Conservation (phyloP, 2,797 vertebrate genomes). For the Chelon auratus region DNA sequence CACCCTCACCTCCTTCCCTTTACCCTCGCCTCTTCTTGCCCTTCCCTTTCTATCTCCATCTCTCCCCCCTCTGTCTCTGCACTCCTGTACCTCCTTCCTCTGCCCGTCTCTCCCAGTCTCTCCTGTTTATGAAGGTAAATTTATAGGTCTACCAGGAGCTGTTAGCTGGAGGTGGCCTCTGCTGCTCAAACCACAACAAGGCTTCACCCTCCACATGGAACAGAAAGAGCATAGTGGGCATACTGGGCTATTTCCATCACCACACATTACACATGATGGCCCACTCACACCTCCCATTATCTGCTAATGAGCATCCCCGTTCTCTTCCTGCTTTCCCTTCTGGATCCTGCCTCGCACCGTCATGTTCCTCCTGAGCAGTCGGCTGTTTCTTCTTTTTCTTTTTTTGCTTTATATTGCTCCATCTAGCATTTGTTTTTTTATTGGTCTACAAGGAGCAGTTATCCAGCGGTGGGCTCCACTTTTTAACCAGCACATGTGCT, state of each 20-base stretch:
- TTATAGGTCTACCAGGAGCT: slow-evolving; percentile 85
- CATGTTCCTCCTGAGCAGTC: slow-evolving; percentile 55
- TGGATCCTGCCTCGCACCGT: slow-evolving; percentile 32
- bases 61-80: slow-evolving; percentile 30
- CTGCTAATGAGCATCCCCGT: slow-evolving; percentile 70
- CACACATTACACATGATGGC: slow-evolving; percentile 57
- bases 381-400: slow-evolving; percentile 29
- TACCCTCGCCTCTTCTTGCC: slow-evolving; percentile 37
- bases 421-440: slow-evolving; percentile 82
- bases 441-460: slow-evolving; percentile 80
- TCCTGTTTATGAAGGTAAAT: slow-evolving; percentile 86
- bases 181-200: slow-evolving; percentile 79
- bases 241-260: slow-evolving; percentile 66
- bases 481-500: slow-evolving; percentile 78
- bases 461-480: slow-evolving; percentile 74
- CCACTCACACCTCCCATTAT: slow-evolving; percentile 72
- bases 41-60: background rate
- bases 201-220: slow-evolving; percentile 70
- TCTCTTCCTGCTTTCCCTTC: slow-evolving; percentile 43
- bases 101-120: slow-evolving; percentile 59
- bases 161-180: slow-evolving; percentile 83
- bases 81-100: slow-evolving; percentile 62
- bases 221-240: slow-evolving; percentile 64
- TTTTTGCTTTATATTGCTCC: slow-evolving; percentile 70
- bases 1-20: slow-evolving; percentile 28